These are phyloP conservation scores for Cotesia vestalis DNA, from an alignment of 1,140 invertebrate species.

Conservation along the genomic window DNA sequence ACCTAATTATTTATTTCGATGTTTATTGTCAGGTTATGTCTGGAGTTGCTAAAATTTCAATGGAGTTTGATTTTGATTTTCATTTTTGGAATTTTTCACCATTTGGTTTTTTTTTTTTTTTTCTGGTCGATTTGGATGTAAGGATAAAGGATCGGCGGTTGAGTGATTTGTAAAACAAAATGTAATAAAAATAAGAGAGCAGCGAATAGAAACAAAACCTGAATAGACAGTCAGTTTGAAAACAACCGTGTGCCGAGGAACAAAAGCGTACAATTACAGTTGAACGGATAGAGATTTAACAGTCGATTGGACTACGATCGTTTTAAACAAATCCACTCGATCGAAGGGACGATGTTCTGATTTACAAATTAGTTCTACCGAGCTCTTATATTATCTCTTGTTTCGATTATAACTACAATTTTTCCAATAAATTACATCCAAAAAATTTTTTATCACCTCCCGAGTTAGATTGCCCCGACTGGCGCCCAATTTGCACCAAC, in stretches of 20 bases:
- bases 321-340: conserved; percentile 28
- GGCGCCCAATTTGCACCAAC: too few relatives aligned
- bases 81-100: too few relatives aligned
- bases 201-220: neutral
- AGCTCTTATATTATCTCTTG: neutral
- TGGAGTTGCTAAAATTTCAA: too few relatives aligned
- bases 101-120: too few relatives aligned
- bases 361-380: conserved; percentile 5
- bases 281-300: conserved; percentile 29
- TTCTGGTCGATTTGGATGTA: too few relatives aligned
- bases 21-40: too few relatives aligned
- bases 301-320: conserved; percentile 33
- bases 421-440: too few relatives aligned
- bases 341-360: conserved; percentile 2
- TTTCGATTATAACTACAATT: neutral
- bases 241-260: conserved; percentile 6
- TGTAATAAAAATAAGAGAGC: conserved; percentile 3
- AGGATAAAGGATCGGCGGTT: too few relatives aligned
- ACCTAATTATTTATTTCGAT: too few relatives aligned
- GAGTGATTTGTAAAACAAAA: neutral
- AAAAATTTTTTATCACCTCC: too few relatives aligned
- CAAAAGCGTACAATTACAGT: conserved; percentile 30
- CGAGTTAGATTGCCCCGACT: too few relatives aligned
- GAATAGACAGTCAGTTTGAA: conserved; percentile 1
- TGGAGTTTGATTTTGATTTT: too few relatives aligned